Conservation (phyloP, 2,888 invertebrate species). For the Lottia gigantea region DNA sequence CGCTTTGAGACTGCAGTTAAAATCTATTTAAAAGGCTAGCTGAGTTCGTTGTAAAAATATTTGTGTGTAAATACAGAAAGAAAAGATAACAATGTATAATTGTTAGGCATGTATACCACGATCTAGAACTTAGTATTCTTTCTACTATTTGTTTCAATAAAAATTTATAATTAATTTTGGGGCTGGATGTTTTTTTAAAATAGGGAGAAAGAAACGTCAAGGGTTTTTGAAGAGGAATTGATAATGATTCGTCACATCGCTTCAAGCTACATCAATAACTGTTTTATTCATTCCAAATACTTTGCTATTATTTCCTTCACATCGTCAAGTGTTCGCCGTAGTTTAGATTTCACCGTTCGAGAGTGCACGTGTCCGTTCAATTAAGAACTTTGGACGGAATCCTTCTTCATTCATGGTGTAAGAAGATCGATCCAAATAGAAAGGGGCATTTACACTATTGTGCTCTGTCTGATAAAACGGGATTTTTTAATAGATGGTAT, state of each 20-base stretch:
- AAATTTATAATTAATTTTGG: constrained; percentile 8
- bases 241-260: constrained; percentile 7
- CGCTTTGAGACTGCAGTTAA: too few relatives aligned
- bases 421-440: not conserved
- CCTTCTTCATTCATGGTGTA: not conserved
- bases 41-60: too few relatives aligned
- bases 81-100: too few relatives aligned
- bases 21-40: too few relatives aligned
- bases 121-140: too few relatives aligned
- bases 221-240: not conserved
- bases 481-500: too few relatives aligned
- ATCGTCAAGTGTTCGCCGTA: too few relatives aligned
- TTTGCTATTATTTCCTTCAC: too few relatives aligned
- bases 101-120: too few relatives aligned
- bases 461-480: too few relatives aligned
- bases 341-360: not conserved
- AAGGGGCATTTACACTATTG: not conserved
- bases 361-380: constrained; percentile 6
- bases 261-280: not conserved
- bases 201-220: not conserved
- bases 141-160: not conserved
- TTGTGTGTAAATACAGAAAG: too few relatives aligned
- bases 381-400: not conserved
- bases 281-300: too few relatives aligned
- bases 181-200: not conserved